Evolutionary conservation across 2,797 vertebrate species (phyloP), one percentile per base, ranked within the genome.

Genomic region (Perodicticus potto): DNA sequence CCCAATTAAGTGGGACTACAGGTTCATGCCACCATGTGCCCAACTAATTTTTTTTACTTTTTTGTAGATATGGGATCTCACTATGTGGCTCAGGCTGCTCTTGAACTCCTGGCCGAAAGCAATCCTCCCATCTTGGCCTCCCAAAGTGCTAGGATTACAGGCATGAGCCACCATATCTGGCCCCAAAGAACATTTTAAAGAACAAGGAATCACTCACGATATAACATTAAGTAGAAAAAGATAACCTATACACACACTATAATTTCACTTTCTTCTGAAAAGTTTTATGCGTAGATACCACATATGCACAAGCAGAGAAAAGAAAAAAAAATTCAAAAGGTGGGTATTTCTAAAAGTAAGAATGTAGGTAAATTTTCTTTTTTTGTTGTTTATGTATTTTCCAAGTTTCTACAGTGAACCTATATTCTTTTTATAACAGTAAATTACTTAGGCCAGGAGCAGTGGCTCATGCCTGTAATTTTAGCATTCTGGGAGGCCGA

Each of bases 391-490:
- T 77, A 84, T 77, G 7, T 88, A 87, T 76, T 88, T 93, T 67
- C 17, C 74, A 97, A 91, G 37, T 94, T 86, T 94, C 80, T 92
- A 90, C 49, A 91, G 80, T 74, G 45, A 86, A 86, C 82, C 40
- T 40, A 4, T 74, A 74, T 65, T 88, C 63, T 20, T 92, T 88
- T 57, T 73, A 27, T 82, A 69, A 63, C 20, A 70, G 69, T 83
- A 92, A 74, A 34, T 43, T 74, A 93, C 45, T 93, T 81, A 93
- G 73, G 73, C 70, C 25, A 72, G 70, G 22, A 63, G 49, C 3
- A 2, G 2, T 49, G 49, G 13, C 49, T 49, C 13, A 49, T 49
- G 49, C 49, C 49, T 49, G 13, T 49, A 49, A 49, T 49, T 13
- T 49, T 49, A 49, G 49, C 49, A 49, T 13, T 45, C 13, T 49